phyloP scores from a whole-genome alignment of 1,140 invertebrate genomes.

The Macrosteles quadrilineatus region DNA sequence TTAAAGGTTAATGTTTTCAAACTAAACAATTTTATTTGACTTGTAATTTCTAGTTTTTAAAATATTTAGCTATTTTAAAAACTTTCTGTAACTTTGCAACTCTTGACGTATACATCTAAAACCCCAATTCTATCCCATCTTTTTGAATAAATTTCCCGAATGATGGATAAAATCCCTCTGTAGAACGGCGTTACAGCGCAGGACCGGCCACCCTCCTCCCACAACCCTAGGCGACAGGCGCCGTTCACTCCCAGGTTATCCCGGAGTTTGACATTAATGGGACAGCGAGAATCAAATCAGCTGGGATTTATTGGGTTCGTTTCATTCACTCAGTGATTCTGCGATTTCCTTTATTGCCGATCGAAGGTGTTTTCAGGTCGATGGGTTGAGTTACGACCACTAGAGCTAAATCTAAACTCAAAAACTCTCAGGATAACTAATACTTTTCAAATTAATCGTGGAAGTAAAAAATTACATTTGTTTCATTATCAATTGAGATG shows the following conservation, averaged over 20 bases:
- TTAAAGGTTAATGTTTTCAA: no score
- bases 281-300: conserved; percentile 20
- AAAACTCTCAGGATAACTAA: no score
- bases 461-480: no score
- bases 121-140: neutral
- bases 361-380: no score
- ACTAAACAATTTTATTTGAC: no score
- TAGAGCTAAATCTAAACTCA: no score
- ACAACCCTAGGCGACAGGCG: neutral
- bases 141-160: neutral
- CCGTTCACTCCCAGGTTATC: neutral
- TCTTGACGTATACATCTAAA: neutral
- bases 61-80: no score
- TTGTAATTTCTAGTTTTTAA: no score
- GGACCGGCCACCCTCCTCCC: neutral
- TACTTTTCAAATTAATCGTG: no score
- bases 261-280: conserved; percentile 16
- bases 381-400: no score
- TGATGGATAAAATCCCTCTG: neutral
- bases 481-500: no score
- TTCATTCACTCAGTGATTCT: neutral
- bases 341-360: no score
- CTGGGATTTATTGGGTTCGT: conserved; percentile 5
- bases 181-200: neutral
- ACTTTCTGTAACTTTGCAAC: neutral